Evolutionary conservation across 2,113 vertebrate species (phyloP).

Genomic region (Dipodomys stephensi): DNA sequence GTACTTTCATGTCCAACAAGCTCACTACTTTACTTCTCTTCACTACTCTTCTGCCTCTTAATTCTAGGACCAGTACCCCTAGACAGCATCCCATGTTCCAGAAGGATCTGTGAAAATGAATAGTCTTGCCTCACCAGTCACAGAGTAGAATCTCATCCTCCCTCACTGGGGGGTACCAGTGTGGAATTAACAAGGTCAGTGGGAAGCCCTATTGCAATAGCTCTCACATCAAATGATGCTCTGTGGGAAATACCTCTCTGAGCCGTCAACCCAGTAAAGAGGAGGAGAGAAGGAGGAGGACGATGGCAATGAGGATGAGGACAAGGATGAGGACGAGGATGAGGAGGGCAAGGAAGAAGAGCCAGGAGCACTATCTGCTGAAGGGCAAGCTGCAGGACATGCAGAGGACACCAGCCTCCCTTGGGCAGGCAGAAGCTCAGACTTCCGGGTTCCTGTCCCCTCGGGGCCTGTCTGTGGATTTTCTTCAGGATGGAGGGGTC

Average conservation of each 20-base stretch:
- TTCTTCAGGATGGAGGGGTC: background rate
- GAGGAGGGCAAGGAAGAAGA: background rate
- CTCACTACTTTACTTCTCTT: background rate
- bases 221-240: background rate
- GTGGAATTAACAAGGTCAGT: background rate
- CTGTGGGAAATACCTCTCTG: background rate
- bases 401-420: fast-evolving
- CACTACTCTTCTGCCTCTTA: background rate
- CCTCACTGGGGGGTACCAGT: background rate
- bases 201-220: background rate
- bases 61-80: too few species aligned
- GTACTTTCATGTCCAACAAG: background rate
- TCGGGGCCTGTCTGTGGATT: background rate
- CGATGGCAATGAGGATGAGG: background rate
- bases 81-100: background rate
- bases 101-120: background rate
- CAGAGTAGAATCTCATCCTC: background rate
- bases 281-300: background rate
- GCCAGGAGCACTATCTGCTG: too few species aligned
- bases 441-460: too few species aligned
- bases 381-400: background rate
- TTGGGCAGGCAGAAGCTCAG: background rate
- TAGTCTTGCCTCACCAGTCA: background rate
- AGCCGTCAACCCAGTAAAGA: background rate
- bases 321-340: fast-evolving